These are phyloP conservation scores for Anoplophora glabripennis DNA, from an alignment of 1,140 invertebrate genomes.

Conservation along the genomic window DNA sequence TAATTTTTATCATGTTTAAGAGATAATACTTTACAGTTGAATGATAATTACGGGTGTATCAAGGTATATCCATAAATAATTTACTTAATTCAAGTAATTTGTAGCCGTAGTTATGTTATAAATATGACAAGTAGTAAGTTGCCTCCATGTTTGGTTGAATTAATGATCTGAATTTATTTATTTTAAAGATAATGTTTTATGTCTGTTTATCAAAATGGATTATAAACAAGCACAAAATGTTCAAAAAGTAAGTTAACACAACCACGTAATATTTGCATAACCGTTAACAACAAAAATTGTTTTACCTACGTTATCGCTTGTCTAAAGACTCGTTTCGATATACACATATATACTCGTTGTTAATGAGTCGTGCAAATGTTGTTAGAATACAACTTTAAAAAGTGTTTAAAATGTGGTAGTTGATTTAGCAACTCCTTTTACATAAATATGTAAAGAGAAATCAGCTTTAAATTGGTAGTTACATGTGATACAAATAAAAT, in stretches of 20 bases:
- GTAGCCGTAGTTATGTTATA: neutral
- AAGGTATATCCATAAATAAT: neutral
- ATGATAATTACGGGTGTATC: too few species aligned
- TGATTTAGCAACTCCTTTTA: conserved; percentile 1
- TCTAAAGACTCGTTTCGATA: neutral
- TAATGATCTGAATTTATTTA: conserved; percentile 1
- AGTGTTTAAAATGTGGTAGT: neutral
- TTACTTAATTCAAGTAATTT: neutral
- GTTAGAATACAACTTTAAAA: conserved; percentile 3
- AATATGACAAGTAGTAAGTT: neutral
- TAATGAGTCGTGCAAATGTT: conserved; percentile 1
- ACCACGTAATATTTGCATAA: too few species aligned
- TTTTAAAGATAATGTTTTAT: neutral
- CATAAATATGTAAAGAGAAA: conserved; percentile 10
- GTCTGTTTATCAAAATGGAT: neutral
- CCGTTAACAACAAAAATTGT: too few species aligned
- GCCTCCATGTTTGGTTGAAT: neutral
- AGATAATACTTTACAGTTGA: neutral
- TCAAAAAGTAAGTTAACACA: neutral
- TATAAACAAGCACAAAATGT: neutral
- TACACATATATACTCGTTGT: neutral
- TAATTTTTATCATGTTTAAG: neutral
- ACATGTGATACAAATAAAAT: conserved; percentile 8
- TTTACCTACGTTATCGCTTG: neutral
- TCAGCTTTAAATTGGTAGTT: conserved; percentile 13